Percentiles rank a stretch among this genome's conserved stretches.
These are phyloP conservation scores for Atrichornis clamosus DNA, from an alignment of 2,113 vertebrate genomes.

Conservation along the genomic window DNA sequence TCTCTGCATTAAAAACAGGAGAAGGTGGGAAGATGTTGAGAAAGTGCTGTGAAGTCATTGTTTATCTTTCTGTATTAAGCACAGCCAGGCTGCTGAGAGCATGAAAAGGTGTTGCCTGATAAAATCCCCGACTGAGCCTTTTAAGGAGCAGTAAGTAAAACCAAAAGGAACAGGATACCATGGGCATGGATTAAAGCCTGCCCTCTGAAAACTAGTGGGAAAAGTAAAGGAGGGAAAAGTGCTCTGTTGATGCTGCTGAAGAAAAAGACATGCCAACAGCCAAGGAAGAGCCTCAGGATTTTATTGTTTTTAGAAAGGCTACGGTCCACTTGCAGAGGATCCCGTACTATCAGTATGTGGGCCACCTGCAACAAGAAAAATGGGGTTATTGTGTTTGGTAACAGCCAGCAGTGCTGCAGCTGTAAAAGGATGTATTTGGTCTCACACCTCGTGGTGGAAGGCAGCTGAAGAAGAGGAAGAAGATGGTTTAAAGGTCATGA, in stretches of 20 bases:
- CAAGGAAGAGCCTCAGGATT: background rate
- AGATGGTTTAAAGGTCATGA: background rate
- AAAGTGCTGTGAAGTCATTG: background rate
- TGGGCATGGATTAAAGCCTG: background rate
- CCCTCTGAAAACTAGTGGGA: background rate
- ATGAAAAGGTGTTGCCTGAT: background rate
- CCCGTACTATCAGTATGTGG: background rate
- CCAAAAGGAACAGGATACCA: background rate
- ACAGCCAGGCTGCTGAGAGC: background rate
- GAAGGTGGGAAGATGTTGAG: background rate
- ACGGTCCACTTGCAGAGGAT: background rate
- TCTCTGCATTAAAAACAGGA: background rate
- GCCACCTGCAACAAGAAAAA: slow-evolving; percentile 32
- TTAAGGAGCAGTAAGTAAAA: background rate
- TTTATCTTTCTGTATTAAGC: background rate
- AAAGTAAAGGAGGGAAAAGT: background rate
- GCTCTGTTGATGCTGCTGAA: background rate
- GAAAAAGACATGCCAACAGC: background rate
- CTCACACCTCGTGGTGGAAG: background rate
- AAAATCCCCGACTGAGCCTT: background rate
- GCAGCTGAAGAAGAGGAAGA: background rate
- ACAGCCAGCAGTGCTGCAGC: background rate
- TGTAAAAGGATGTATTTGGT: background rate
- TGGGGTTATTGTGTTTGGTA: background rate
- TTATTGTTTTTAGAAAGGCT: background rate